phyloP scores from a whole-genome alignment of 2,113 vertebrate genomes.

The Physeter macrocephalus region DNA sequence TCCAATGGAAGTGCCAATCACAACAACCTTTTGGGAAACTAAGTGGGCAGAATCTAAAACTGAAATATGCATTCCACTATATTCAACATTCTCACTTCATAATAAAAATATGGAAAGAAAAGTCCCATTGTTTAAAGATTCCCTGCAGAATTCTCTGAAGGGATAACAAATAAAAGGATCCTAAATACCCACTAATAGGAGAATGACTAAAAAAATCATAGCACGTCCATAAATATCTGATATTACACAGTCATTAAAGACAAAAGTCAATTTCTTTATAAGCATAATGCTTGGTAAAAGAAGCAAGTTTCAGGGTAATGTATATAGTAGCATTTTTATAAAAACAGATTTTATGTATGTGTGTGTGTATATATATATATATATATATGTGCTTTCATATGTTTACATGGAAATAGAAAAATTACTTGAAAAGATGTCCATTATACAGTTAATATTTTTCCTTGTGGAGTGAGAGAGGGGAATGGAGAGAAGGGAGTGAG shows the following conservation, averaged over 20 bases:
- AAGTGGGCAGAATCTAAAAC: background rate
- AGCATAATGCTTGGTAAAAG: background rate
- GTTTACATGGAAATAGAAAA: background rate
- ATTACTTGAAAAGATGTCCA: background rate
- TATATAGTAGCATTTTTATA: background rate
- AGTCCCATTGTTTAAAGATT: background rate
- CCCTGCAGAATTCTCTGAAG: background rate
- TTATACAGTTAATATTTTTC: background rate
- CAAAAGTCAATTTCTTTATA: background rate
- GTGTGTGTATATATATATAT: too few relatives aligned
- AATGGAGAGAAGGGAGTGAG: rapidly evolving
- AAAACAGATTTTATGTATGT: background rate
- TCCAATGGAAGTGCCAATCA: background rate
- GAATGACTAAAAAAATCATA: background rate
- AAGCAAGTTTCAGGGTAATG: background rate
- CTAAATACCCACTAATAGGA: background rate
- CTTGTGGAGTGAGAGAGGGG: background rate
- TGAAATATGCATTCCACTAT: background rate
- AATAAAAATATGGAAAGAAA: background rate
- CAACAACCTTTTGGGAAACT: background rate
- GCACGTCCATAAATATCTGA: background rate
- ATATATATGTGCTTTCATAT: background rate
- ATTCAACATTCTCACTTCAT: background rate
- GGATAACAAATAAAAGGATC: background rate
- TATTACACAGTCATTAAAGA: background rate